Conservation (phyloP, 2,113 vertebrate species). For the Gymnarchus niloticus region DNA sequence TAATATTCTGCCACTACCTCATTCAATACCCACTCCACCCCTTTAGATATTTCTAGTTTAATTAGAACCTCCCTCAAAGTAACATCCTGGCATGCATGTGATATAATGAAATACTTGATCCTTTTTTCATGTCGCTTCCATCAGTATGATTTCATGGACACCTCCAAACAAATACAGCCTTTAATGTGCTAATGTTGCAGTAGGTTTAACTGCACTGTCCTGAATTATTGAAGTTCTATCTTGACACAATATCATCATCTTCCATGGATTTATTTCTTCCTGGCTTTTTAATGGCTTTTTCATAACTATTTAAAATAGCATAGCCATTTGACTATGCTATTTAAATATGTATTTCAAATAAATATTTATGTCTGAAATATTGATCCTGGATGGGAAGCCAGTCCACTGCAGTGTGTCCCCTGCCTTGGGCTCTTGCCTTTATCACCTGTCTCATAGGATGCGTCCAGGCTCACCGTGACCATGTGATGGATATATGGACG, state of each 20-base stretch:
- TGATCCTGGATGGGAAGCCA: not conserved
- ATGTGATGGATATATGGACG: not conserved
- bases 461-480: not conserved
- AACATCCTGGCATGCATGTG: not conserved
- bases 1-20: conserved; percentile 2
- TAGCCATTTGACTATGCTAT: not conserved
- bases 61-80: not conserved
- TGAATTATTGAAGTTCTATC: not conserved
- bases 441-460: not conserved
- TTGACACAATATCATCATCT: not conserved
- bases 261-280: not conserved
- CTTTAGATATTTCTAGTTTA: not conserved
- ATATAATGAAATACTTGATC: conserved; percentile 6
- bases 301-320: not conserved
- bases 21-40: not conserved
- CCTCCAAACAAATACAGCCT: not conserved
- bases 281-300: too few relatives aligned
- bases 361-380: not conserved
- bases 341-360: not conserved
- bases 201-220: not conserved
- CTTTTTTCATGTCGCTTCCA: not conserved
- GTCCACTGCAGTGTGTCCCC: not conserved
- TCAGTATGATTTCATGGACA: conserved; percentile 15
- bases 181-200: not conserved
- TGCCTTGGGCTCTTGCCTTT: too few relatives aligned